phyloP scores from a whole-genome alignment of 2,888 invertebrate species.

The Miltochrista miniata region DNA sequence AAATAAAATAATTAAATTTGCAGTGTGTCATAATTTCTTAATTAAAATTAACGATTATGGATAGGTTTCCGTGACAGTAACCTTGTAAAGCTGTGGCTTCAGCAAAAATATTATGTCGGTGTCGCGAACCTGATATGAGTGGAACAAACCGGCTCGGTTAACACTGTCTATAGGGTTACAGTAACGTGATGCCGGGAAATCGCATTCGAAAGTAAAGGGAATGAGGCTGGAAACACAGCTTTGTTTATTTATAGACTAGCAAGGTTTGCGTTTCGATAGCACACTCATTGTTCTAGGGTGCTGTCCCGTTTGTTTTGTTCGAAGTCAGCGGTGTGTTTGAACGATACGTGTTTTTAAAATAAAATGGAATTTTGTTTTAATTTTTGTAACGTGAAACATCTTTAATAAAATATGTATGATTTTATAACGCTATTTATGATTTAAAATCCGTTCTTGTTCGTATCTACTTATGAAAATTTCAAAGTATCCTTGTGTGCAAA shows the following conservation, averaged over 20 bases:
- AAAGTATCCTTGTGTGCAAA: no score
- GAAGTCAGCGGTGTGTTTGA: slow-evolving; percentile 20
- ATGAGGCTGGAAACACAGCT: slow-evolving; percentile 48
- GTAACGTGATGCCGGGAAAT: slow-evolving; percentile 61
- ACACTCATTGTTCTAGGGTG: slow-evolving; percentile 32
- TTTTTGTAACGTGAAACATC: no score
- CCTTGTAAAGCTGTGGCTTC: slow-evolving; percentile 18
- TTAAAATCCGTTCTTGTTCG: no score
- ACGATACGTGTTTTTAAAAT: slow-evolving; percentile 21
- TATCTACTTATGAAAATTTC: no score
- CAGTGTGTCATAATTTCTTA: no score
- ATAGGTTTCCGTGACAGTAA: slow-evolving; percentile 4
- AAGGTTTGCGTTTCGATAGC: slow-evolving; percentile 39
- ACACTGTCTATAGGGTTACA: slow-evolving; percentile 51
- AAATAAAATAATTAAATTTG: no score
- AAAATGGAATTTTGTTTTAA: no score
- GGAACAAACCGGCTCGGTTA: slow-evolving; percentile 42
- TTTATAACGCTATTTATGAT: no score
- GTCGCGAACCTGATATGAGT: slow-evolving; percentile 43
- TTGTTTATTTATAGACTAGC: slow-evolving; percentile 41
- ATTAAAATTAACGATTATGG: background rate
- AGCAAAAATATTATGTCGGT: slow-evolving; percentile 41
- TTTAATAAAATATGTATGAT: no score
- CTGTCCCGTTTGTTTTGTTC: slow-evolving; percentile 23
- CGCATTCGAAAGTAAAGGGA: slow-evolving; percentile 53